Percentiles rank a stretch among this genome's conserved stretches.
phyloP scores from a whole-genome alignment of 2,888 invertebrate genomes.

The Microctonus brassicae region DNA sequence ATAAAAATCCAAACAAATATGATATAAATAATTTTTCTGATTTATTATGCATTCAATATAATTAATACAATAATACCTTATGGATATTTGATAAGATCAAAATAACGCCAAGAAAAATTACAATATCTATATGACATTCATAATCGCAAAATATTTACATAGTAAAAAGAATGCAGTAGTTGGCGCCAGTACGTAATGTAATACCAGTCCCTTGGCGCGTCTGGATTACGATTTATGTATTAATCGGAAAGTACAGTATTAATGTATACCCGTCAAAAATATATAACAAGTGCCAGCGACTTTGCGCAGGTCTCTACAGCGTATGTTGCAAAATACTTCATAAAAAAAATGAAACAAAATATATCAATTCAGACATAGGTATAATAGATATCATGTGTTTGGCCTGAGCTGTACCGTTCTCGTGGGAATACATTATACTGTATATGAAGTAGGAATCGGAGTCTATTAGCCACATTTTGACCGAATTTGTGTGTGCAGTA shows the following conservation, averaged over 20 bases:
- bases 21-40: not conserved
- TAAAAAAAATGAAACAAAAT: not conserved
- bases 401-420: constrained; percentile 14
- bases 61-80: not conserved
- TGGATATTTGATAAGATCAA: not conserved
- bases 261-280: constrained; percentile 4
- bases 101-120: not conserved
- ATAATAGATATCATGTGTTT: constrained; percentile 24
- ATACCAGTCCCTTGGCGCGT: constrained; percentile 18
- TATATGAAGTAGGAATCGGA: not conserved
- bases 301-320: constrained; percentile 13
- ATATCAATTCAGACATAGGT: not conserved
- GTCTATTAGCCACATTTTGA: not conserved
- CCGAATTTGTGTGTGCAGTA: constrained; percentile 2
- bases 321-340: not conserved
- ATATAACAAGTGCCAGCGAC: not conserved
- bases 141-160: not conserved
- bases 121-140: not conserved
- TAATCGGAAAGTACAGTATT: constrained; percentile 26
- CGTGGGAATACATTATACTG: constrained; percentile 30
- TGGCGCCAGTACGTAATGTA: constrained; percentile 51
- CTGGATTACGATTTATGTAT: constrained; percentile 37
- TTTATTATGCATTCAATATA: not conserved
- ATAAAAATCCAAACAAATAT: not conserved
- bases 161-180: constrained; percentile 41